Evolutionary conservation across 2,113 vertebrate species (phyloP).

Genomic region (Hemibagrus wyckioides): DNA sequence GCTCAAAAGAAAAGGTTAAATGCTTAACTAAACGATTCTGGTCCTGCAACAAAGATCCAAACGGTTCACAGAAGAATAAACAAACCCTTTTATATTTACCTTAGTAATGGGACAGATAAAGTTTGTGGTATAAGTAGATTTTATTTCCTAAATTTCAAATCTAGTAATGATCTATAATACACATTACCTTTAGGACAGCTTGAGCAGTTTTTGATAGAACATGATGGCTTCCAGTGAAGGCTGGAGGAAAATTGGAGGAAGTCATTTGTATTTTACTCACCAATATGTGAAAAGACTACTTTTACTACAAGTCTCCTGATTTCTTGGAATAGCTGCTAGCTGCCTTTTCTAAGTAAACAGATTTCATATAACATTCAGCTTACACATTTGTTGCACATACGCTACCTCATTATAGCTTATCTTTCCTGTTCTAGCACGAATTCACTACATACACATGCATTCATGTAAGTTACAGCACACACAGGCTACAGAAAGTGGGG

Average conservation of each 20-base stretch:
- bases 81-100: too few relatives aligned
- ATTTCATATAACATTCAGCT: constrained; percentile 10
- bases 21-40: too few relatives aligned
- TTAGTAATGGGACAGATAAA: too few relatives aligned
- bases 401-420: background rate
- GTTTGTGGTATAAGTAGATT: background rate
- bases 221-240: background rate
- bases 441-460: background rate
- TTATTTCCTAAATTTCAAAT: background rate
- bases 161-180: too few relatives aligned
- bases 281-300: background rate
- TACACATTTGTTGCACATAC: constrained; percentile 2
- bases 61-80: too few relatives aligned
- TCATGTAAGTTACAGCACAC: background rate
- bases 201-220: too few relatives aligned
- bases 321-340: background rate
- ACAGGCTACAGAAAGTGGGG: background rate
- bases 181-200: background rate
- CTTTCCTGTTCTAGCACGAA: background rate
- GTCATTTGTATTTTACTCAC: background rate
- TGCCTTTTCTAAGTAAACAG: background rate
- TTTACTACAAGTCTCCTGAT: background rate
- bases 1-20: too few relatives aligned
- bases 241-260: background rate
- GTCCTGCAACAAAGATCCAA: too few relatives aligned